Conservation (phyloP, 2,797 vertebrate species). For the Kryptolebias ocellatus region DNA sequence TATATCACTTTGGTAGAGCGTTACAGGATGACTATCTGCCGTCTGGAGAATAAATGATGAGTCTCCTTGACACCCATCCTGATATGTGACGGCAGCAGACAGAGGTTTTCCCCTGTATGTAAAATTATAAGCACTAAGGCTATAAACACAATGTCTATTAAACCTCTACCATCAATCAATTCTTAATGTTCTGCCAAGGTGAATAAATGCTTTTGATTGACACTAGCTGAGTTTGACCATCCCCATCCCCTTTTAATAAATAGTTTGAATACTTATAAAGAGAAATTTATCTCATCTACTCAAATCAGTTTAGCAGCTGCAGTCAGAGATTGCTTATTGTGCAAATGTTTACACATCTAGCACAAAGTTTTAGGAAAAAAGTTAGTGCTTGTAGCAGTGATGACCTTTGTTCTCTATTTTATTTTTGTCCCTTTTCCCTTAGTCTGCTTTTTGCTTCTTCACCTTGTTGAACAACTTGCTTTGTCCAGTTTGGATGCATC, state of each 20-base stretch:
- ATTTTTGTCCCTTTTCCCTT: slow-evolving; percentile 7
- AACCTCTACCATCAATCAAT: background rate
- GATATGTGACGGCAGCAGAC: background rate
- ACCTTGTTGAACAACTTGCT: background rate
- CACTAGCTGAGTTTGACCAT: slow-evolving; percentile 15
- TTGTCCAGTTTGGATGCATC: background rate
- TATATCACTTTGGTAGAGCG: slow-evolving; percentile 56
- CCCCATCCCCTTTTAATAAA: slow-evolving; percentile 20
- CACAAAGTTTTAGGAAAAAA: slow-evolving; percentile 18
- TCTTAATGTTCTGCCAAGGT: slow-evolving; percentile 52
- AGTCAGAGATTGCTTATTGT: background rate
- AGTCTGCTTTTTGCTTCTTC: slow-evolving; percentile 18
- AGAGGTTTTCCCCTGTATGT: background rate
- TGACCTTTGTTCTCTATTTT: slow-evolving; percentile 23
- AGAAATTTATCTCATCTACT: too few relatives aligned
- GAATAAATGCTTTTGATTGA: slow-evolving; percentile 42
- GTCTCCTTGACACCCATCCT: background rate
- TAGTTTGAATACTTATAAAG: background rate
- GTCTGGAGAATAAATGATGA: slow-evolving; percentile 1
- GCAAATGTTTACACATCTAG: slow-evolving; percentile 14
- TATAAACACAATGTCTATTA: background rate
- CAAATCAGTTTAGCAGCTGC: background rate
- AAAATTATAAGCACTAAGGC: background rate
- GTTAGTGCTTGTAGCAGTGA: slow-evolving; percentile 32
- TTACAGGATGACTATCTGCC: background rate